A percentile compares a stretch with the other conserved stretches of the same genome.
phyloP scores from a whole-genome alignment of 2,888 invertebrate species.

The Augochlorella aurata region DNA sequence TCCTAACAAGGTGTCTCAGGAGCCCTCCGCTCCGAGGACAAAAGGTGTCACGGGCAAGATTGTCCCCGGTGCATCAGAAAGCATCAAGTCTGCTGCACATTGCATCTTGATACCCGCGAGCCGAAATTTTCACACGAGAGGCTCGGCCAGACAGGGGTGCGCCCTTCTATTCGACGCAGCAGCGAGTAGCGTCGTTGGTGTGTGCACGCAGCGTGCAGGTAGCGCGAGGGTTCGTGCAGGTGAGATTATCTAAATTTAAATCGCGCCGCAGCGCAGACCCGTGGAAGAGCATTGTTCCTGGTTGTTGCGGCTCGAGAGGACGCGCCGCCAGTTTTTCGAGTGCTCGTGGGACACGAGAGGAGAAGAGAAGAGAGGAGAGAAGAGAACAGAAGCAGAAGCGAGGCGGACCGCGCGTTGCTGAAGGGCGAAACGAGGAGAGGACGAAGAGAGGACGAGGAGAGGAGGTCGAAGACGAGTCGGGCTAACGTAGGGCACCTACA shows the following conservation, averaged over 20 bases:
- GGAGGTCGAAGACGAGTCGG: conserved; percentile 52
- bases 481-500: conserved; percentile 55
- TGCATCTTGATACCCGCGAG: not conserved
- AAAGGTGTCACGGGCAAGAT: not conserved
- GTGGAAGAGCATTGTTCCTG: conserved; percentile 61
- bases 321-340: conserved; percentile 66
- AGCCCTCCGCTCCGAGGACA: not conserved
- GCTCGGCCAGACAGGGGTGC: conserved; percentile 4
- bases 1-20: not conserved
- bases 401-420: not conserved
- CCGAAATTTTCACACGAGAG: conserved; percentile 15
- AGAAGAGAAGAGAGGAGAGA: conserved; percentile 10
- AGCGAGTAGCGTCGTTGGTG: not conserved
- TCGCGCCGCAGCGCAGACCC: conserved; percentile 48
- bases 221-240: conserved; percentile 52
- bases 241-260: conserved; percentile 70
- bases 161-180: not conserved
- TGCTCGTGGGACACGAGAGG: conserved; percentile 50
- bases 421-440: not conserved
- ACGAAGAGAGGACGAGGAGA: conserved; percentile 16
- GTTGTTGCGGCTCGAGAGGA: conserved; percentile 63
- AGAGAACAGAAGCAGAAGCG: conserved; percentile 17
- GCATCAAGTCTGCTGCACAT: not conserved
- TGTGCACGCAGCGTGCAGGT: conserved; percentile 20
- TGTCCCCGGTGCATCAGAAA: not conserved